A percentile compares a stretch with the other conserved stretches of the same genome.
These are phyloP conservation scores for Entomobrya proxima DNA, from an alignment of 2,888 invertebrate species.

Conservation along the genomic window DNA sequence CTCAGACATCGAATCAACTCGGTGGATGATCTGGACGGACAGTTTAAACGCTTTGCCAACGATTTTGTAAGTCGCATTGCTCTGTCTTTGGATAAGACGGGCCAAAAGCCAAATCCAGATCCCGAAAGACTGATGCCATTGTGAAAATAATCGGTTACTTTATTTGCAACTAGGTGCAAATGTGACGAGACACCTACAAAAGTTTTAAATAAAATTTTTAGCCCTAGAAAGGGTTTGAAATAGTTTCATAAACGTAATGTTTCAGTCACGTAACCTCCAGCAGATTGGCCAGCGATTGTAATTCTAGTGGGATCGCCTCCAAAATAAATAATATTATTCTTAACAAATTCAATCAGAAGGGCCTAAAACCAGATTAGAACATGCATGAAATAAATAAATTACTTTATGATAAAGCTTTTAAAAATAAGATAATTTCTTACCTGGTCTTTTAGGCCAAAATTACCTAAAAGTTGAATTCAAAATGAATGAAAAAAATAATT, in stretches of 20 bases:
- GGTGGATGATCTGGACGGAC: conserved; percentile 30
- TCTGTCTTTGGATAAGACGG: conserved; percentile 40
- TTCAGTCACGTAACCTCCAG: conserved; percentile 54
- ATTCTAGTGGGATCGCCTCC: conserved; percentile 61
- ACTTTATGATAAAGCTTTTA: too few species aligned
- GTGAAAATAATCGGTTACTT: conserved; percentile 57
- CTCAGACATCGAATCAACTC: conserved; percentile 61
- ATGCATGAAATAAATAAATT: too few species aligned
- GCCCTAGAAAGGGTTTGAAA: too few species aligned
- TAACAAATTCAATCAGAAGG: conserved; percentile 68
- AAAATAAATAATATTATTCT: conserved; percentile 68
- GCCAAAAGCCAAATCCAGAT: conserved; percentile 67
- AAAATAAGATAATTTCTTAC: too few species aligned
- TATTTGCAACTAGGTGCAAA: conserved; percentile 61
- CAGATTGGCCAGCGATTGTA: conserved; percentile 62
- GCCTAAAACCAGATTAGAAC: too few species aligned
- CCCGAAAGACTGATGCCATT: conserved; percentile 65
- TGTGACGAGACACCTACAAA: conserved; percentile 53
- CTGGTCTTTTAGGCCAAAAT: conserved; percentile 70
- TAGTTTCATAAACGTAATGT: too few species aligned
- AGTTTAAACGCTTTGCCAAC: conserved; percentile 57
- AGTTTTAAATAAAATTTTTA: not conserved
- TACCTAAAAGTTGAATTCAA: conserved; percentile 27
- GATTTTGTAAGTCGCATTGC: conserved; percentile 21
- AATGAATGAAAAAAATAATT: conserved; percentile 39